These are phyloP conservation scores for Drosophila aldrichi DNA, from an alignment of 2,888 invertebrate genomes.

Conservation along the genomic window DNA sequence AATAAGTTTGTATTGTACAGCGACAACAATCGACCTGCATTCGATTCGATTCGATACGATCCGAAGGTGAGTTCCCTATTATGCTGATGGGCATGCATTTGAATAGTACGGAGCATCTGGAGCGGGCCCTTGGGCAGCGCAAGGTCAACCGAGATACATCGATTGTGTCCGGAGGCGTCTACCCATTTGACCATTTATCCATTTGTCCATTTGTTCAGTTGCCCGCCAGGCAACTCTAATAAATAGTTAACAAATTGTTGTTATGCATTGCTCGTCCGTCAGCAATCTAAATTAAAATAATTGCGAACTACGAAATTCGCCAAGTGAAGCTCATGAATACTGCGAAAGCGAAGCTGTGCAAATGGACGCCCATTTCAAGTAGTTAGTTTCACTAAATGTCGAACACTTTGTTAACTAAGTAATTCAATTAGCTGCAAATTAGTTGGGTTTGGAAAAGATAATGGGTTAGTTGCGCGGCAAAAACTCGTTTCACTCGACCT, in stretches of 20 bases:
- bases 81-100: constrained; percentile 38
- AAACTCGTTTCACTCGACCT: constrained; percentile 30
- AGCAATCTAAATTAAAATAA: neutral
- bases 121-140: constrained; percentile 47
- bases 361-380: constrained; percentile 17
- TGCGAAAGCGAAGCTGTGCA: constrained; percentile 3
- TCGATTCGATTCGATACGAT: constrained; percentile 45
- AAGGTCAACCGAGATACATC: constrained; percentile 28
- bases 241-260: neutral
- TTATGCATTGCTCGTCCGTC: constrained; percentile 1
- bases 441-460: constrained; percentile 35
- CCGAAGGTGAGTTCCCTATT: constrained; percentile 58
- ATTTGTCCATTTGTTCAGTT: too few relatives aligned
- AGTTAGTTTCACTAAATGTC: constrained; percentile 18
- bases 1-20: constrained; percentile 33
- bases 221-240: neutral
- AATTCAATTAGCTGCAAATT: constrained; percentile 42
- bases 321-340: constrained; percentile 1
- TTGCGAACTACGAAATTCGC: neutral
- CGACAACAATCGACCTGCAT: constrained; percentile 55
- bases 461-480: constrained; percentile 30
- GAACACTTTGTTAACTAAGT: constrained; percentile 35
- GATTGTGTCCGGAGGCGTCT: constrained; percentile 35
- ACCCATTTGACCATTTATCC: neutral
- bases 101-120: constrained; percentile 52